Evolutionary conservation across 2,888 invertebrate genomes (phyloP), one percentile per base, ranked within the genome.

Genomic region (Poecilobothrus nobilitatus): DNA sequence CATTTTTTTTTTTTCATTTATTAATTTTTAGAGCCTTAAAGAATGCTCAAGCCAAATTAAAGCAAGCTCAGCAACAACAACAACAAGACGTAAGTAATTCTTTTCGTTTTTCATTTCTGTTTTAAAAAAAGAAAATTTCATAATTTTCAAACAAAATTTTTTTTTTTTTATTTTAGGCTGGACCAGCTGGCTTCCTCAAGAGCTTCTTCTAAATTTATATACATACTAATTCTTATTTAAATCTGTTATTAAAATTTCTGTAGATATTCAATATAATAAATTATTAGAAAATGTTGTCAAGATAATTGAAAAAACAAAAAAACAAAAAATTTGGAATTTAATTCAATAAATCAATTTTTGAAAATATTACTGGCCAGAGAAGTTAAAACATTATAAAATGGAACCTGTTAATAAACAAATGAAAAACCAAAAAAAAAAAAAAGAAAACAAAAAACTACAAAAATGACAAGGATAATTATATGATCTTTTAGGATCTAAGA

Each of bases 141-240:
- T 66, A 65, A 63, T 68, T 70, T 27, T 27, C 5, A 27, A 27
- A 27, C 5, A 27, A 27, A 27, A 27, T 27, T 27, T 27, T 27
- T 71, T 72, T 71, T 68, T 63, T 63, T 70, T 27, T 44, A 61
- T 73, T 74, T 67, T 76, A 94, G 93, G 92, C 93, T 86, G 93
- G 93, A 84, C 92, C 94, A 83, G 92, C 93, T 84, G 92, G 92
- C 86, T 94, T 94, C 89, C 89, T 94, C 84, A 94, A 94, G 88
- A 93, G 93, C 89, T 92, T 94, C 87, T 94, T 94, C 89, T 94
- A 93, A 91, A 77, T 73, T 73, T 72, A 72, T 68, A 69, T 72
- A 61, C 15, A 34, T 8, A 53, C 53, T 6, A 53, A 53, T 53
- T 53, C 41, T 41, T 12, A 41, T 41, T 53, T 53, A 53, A 9